Evolutionary conservation across 2,888 invertebrate genomes (phyloP).

Genomic region (Acrocyrtus sp.): DNA sequence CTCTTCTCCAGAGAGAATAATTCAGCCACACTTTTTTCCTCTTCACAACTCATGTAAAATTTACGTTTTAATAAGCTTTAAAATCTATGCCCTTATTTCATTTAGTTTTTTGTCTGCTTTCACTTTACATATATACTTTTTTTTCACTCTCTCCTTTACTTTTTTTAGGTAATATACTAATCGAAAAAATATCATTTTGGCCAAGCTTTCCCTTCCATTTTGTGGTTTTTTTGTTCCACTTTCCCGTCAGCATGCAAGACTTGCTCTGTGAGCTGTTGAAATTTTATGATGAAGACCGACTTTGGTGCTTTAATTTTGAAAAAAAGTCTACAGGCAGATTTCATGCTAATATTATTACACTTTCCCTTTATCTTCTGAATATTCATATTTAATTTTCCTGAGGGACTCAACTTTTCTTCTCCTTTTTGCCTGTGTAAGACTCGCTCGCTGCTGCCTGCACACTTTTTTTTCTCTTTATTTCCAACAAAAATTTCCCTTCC

Average conservation of each 20-base stretch:
- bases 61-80: too few relatives aligned
- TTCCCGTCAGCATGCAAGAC: too few relatives aligned
- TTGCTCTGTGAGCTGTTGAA: not conserved
- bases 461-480: not conserved
- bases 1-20: constrained; percentile 45
- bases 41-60: not conserved
- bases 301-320: too few relatives aligned
- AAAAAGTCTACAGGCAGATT: not conserved
- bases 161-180: constrained; percentile 28
- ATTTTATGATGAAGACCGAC: too few relatives aligned
- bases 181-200: constrained; percentile 7
- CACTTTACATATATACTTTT: too few relatives aligned
- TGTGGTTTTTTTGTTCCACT: not conserved
- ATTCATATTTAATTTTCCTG: constrained; percentile 40
- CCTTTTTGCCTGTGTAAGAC: not conserved
- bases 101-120: constrained; percentile 2
- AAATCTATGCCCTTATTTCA: constrained; percentile 18
- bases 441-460: not conserved
- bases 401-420: constrained; percentile 16
- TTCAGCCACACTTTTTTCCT: not conserved
- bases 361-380: constrained; percentile 9
- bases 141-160: too few relatives aligned
- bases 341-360: not conserved
- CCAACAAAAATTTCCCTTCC: not conserved
- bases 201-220: not conserved